Evolutionary conservation across 2,113 vertebrate genomes (phyloP).

Genomic region (Camelus dromedarius): DNA sequence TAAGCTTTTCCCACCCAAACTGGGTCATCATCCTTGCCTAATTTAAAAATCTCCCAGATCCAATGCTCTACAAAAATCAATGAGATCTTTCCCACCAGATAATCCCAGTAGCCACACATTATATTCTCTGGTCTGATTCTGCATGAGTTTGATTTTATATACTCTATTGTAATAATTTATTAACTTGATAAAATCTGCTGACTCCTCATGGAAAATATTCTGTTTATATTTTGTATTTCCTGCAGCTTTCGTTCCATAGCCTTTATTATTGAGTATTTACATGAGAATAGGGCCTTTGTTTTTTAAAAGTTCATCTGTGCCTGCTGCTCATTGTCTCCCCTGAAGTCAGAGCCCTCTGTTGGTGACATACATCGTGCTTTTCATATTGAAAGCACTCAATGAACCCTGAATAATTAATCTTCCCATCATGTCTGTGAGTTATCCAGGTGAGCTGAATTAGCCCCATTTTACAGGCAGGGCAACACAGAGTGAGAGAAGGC

Average conservation of each 20-base stretch:
- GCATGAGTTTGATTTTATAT: slow-evolving; percentile 80
- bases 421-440: not conserved
- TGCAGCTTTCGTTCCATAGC: slow-evolving; percentile 53
- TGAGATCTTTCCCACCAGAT: slow-evolving; percentile 81
- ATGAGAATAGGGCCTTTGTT: slow-evolving; percentile 82
- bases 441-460: slow-evolving; percentile 49
- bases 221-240: slow-evolving; percentile 76
- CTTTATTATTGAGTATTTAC: slow-evolving; percentile 78
- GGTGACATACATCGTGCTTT: slow-evolving; percentile 67
- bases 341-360: slow-evolving; percentile 65
- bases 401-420: slow-evolving; percentile 69
- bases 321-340: slow-evolving; percentile 64
- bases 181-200: slow-evolving; percentile 84
- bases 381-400: slow-evolving; percentile 66
- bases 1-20: slow-evolving; percentile 83
- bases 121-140: slow-evolving; percentile 75
- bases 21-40: slow-evolving; percentile 79
- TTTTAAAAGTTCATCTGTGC: slow-evolving; percentile 79
- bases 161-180: slow-evolving; percentile 84
- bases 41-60: slow-evolving; percentile 86
- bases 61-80: slow-evolving; percentile 78
- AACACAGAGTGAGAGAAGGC: not conserved
- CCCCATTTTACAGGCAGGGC: slow-evolving; percentile 25
- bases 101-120: slow-evolving; percentile 79
- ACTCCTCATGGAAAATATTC: slow-evolving; percentile 80